A percentile compares a stretch with the other conserved stretches of the same genome.
These are phyloP conservation scores for Hypomesus transpacificus DNA, from an alignment of 2,113 vertebrate species.

Conservation along the genomic window DNA sequence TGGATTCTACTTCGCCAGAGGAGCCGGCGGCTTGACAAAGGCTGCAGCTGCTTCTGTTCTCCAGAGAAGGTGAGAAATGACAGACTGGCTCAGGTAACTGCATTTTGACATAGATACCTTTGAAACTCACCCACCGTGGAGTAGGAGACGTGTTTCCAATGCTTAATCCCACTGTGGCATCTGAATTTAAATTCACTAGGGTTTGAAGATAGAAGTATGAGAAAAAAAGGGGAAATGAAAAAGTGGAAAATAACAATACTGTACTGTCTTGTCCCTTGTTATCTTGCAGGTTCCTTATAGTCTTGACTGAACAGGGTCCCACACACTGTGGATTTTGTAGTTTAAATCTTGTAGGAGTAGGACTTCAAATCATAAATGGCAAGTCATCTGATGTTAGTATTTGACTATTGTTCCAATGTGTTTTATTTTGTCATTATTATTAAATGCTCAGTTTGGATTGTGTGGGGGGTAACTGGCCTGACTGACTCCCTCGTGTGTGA, in stretches of 20 bases:
- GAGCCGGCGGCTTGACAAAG: constrained; percentile 51
- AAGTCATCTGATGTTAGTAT: no score
- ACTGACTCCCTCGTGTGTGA: not conserved
- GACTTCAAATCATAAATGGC: no score
- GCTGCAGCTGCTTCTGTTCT: constrained; percentile 62
- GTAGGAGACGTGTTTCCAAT: constrained; percentile 35
- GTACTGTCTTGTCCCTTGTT: no score
- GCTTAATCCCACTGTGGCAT: constrained; percentile 7
- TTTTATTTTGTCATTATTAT: no score
- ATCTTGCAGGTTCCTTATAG: no score
- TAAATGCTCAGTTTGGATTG: no score
- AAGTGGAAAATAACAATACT: no score
- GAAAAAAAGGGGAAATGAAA: not conserved
- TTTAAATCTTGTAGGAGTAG: no score
- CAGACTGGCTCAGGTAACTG: constrained; percentile 60
- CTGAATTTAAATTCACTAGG: not conserved
- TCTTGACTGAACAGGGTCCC: no score
- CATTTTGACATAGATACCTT: constrained; percentile 55
- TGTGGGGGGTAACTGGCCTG: no score
- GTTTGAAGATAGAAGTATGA: not conserved
- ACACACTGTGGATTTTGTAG: no score
- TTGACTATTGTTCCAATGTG: no score
- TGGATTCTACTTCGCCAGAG: constrained; percentile 37
- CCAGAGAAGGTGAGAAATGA: constrained; percentile 52
- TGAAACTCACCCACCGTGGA: constrained; percentile 48